Evolutionary conservation across 2,797 vertebrate species (phyloP), one percentile per base, ranked within the genome.

Genomic region (Alauda arvensis): DNA sequence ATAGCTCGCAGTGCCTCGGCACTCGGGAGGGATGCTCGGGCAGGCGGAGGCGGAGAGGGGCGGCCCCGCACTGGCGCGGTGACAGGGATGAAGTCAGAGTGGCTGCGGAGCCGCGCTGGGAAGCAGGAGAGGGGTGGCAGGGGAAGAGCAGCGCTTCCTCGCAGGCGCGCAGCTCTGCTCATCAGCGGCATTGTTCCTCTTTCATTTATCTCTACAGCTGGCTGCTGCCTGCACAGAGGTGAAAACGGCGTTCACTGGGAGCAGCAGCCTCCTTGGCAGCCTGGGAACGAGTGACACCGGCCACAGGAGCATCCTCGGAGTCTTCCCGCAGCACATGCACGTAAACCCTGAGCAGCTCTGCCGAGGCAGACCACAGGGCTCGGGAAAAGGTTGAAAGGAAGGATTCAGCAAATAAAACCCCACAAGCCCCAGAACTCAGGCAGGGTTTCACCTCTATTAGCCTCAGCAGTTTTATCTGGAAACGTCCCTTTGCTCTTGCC

Each of bases 151-250:
- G 85, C 3, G 17, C 76, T 70, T 86, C 68, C 77, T 89, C 20
- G 17, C 89, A 92, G 75, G 61, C 46, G 28, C 77, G 15, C 52
- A 40, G 52, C 68, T 80, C 77, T 55, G 88, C 78, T 94, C 91
- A 93, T 92, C 92, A 93, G 85, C 10, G 8, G 48, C 79, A 85
- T 91, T 93, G 92, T 93, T 93, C 85, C 65, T 72, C 67, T 63
- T 42, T 24, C 68, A 48, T 86, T 93, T 87, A 33, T 93, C 83
- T 81, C 57, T 85, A 65, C 92, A 92, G 92, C 90, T 83, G 90
- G 77, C 81, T 83, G 87, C 83, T 90, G 51, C 46, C 51, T 0
- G 14, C 33, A 17, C 3, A 0, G 77, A 70, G 31, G 56, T 29
- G 40, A 18, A 29, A 76, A 33, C 2, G 8, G 48, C 5, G 3